Conservation (phyloP, 1,140 invertebrate genomes). For the Listronotus bonariensis region DNA sequence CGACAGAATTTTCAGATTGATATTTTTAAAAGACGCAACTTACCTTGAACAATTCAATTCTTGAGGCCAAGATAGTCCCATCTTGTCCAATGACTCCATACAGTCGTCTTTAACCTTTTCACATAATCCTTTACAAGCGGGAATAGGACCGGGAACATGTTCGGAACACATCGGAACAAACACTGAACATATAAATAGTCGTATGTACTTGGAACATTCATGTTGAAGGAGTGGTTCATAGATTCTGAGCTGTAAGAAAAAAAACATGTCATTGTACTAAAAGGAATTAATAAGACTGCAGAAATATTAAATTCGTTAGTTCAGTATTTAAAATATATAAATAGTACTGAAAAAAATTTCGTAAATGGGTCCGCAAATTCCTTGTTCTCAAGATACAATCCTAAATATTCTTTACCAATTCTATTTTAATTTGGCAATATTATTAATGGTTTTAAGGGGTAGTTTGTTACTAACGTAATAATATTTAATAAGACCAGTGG, state of each 20-base stretch:
- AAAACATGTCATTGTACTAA: slow-evolving; percentile 4
- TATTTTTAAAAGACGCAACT: neutral
- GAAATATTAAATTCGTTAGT: no score
- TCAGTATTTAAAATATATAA: no score
- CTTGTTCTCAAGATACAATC: no score
- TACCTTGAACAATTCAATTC: slow-evolving; percentile 79
- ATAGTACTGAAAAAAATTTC: no score
- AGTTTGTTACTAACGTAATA: no score
- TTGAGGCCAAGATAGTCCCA: slow-evolving; percentile 73
- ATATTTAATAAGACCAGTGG: no score
- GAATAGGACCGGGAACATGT: slow-evolving; percentile 82
- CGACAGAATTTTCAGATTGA: no score
- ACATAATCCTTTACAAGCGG: slow-evolving; percentile 85
- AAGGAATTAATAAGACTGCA: no score
- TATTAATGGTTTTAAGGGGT: no score
- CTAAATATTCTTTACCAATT: no score
- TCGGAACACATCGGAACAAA: slow-evolving; percentile 92
- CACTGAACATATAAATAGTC: slow-evolving; percentile 89
- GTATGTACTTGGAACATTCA: slow-evolving; percentile 83
- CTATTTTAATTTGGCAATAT: no score
- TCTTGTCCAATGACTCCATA: slow-evolving; percentile 71
- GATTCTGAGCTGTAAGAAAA: slow-evolving; percentile 67
- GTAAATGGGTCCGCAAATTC: no score
- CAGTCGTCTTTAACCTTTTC: slow-evolving; percentile 80
- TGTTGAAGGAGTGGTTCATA: slow-evolving; percentile 81